These are phyloP conservation scores for Agrilus planipennis DNA, from an alignment of 1,140 invertebrate genomes.

Conservation along the genomic window DNA sequence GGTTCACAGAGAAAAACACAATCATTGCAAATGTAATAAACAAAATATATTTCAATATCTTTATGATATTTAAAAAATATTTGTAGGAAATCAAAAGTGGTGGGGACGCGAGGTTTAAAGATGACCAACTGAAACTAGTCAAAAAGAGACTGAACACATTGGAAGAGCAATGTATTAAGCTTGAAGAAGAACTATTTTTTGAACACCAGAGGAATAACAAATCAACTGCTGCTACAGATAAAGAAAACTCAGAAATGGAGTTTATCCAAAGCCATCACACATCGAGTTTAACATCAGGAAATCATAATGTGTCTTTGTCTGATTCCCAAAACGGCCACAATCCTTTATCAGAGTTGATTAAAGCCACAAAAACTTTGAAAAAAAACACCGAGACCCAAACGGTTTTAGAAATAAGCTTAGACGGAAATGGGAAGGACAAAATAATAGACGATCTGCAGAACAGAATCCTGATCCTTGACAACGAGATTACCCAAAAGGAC, in stretches of 20 bases:
- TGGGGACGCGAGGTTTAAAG: constrained; percentile 24
- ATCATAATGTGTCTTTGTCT: no score
- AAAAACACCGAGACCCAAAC: no score
- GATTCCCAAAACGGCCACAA: no score
- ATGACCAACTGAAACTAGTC: constrained; percentile 25
- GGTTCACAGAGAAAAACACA: constrained; percentile 8
- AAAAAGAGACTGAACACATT: constrained; percentile 21
- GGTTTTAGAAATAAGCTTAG: no score
- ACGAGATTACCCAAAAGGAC: constrained; percentile 14
- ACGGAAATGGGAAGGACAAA: no score
- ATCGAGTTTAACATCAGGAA: no score
- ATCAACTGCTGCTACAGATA: no score
- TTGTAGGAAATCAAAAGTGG: constrained; percentile 25
- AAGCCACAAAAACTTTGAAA: no score
- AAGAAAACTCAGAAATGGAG: no score
- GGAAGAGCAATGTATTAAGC: constrained; percentile 25
- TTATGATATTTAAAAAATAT: constrained; percentile 2
- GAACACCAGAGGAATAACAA: no score
- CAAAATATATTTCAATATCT: not conserved
- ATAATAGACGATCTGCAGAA: not conserved
- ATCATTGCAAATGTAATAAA: not conserved
- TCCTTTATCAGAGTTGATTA: no score
- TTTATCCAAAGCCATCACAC: no score
- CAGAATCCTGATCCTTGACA: not conserved
- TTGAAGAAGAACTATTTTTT: constrained; percentile 31